Conservation (phyloP, 2,888 invertebrate genomes). For the Stomorhina lunata region DNA sequence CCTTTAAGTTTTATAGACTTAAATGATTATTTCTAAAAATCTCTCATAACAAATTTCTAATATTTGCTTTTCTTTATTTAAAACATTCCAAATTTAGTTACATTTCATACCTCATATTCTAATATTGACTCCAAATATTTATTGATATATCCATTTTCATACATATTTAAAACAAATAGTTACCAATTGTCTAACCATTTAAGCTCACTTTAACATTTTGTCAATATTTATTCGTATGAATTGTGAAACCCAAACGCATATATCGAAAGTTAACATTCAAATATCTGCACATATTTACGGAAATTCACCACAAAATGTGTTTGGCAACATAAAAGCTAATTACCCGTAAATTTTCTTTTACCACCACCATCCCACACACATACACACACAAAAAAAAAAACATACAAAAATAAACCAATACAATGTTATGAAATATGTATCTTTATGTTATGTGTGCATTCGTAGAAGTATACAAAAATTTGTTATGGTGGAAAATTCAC, state of each 20-base stretch:
- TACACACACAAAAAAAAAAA: not conserved
- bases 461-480: not conserved
- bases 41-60: too few relatives aligned
- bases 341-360: slow-evolving; percentile 49
- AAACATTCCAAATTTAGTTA: too few relatives aligned
- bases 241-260: slow-evolving; percentile 13
- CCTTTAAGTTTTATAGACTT: too few relatives aligned
- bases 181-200: slow-evolving; percentile 3
- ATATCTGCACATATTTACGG: slow-evolving; percentile 49
- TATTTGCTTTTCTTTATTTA: too few relatives aligned
- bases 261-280: slow-evolving; percentile 54
- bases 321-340: slow-evolving; percentile 58
- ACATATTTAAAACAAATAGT: too few relatives aligned
- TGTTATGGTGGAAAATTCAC: not conserved
- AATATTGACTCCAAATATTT: too few relatives aligned
- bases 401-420: not conserved
- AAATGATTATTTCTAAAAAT: too few relatives aligned
- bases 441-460: too few relatives aligned
- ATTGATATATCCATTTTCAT: too few relatives aligned
- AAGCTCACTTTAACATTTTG: not conserved
- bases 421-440: too few relatives aligned
- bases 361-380: too few relatives aligned
- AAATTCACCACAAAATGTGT: slow-evolving; percentile 57
- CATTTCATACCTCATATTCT: too few relatives aligned
- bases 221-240: slow-evolving; percentile 36